These are phyloP conservation scores for Empis livida DNA, from an alignment of 2,888 invertebrate genomes.

Conservation along the genomic window DNA sequence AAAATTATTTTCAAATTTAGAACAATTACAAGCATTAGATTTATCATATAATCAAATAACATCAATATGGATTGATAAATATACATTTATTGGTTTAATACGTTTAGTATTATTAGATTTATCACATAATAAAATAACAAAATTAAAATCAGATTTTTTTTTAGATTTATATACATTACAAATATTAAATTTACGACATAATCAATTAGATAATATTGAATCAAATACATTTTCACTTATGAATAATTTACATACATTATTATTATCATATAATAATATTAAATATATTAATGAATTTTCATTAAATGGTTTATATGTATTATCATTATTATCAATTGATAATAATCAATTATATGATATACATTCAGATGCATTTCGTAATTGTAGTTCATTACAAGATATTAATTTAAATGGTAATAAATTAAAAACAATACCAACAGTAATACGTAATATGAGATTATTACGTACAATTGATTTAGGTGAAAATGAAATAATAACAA, in stretches of 20 bases:
- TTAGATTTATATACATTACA: conserved; percentile 75
- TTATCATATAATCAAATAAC: conserved; percentile 76
- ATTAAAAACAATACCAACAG: conserved; percentile 65
- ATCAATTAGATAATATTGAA: conserved; percentile 68
- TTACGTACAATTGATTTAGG: conserved; percentile 81
- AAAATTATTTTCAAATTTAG: conserved; percentile 72
- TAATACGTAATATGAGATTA: conserved; percentile 72
- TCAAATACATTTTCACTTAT: conserved; percentile 81
- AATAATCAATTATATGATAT: conserved; percentile 73
- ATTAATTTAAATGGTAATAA: conserved; percentile 81
- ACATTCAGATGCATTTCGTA: conserved; percentile 77
- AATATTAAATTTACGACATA: conserved; percentile 73
- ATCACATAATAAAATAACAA: conserved; percentile 70
- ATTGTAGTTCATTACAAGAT: conserved; percentile 82
- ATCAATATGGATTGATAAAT: conserved; percentile 73
- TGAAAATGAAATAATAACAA: conserved; percentile 71
- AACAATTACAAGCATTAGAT: conserved; percentile 68
- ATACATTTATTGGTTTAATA: conserved; percentile 77
- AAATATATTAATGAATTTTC: conserved; percentile 75
- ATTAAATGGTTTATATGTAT: conserved; percentile 74
- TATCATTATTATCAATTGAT: conserved; percentile 73
- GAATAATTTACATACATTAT: conserved; percentile 82
- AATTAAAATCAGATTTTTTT: conserved; percentile 71
- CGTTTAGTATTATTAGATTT: conserved; percentile 76
- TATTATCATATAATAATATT: conserved; percentile 75